Base-by-base conservation (phyloP, 2,113 vertebrate genomes). In the Baryphthengus martii region DNA sequence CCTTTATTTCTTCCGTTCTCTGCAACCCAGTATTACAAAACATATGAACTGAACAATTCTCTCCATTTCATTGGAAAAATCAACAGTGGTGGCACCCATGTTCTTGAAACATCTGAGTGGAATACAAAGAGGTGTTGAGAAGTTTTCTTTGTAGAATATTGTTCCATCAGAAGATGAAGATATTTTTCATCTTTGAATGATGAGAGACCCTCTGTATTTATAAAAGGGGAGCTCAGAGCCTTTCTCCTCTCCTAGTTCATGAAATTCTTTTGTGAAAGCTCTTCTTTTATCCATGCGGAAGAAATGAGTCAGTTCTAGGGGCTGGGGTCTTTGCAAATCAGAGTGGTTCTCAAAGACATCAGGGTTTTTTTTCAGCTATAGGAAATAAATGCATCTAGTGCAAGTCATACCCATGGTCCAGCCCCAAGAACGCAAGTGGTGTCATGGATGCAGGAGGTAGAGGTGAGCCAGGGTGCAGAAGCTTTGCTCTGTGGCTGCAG, bases 371-470 rank as follows among this genome's bases (percentile, higher is more conserved):
- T 90, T 90, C 82, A 85, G 55, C 35, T 29, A 26, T 0, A 1
- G 56, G 59, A 90, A 85, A 59, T 29, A 79, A 71, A 37, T 45
- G 35, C 6, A 50, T 12, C 17, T 53, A 15, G 7, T n/a, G 37
- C 12, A 23, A 29, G 55, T 66, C 39, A 31, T 33, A 50, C 10
- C 21, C 19, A 13, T 20, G 13, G 15, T 11, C 26, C 37, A 63
- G 20, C 11, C 20, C 33, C 58, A 72, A 62, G 28, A 78, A 53
- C n/a, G 25, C 37, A 74, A n/a, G 35, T 2, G 2, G 15, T 78
- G 50, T 8, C 0, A 0, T 15, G 70, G 45, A 45, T 0, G 0
- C 14, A 31, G 20, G 6, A 80, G 45, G 9, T 9, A 49, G 56
- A 58, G 17, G 16, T 10, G 13, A 29, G 21, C 12, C 18, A 47